Evolutionary conservation across 2,113 vertebrate genomes (phyloP), one percentile per base, ranked within the genome.

Genomic region (Oncorhynchus tshawytscha): DNA sequence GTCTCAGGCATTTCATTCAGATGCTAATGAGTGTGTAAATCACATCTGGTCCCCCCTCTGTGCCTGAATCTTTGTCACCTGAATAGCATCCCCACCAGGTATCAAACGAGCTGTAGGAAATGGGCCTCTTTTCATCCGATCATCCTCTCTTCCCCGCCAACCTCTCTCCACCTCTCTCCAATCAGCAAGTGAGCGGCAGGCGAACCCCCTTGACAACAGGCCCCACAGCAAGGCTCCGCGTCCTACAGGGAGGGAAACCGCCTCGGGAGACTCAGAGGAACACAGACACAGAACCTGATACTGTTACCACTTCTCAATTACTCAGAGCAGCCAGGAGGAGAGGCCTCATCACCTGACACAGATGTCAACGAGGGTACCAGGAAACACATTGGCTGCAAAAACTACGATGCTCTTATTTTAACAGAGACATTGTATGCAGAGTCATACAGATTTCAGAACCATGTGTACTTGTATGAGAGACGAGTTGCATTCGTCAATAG

Each of bases 21-120:
- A 98, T 99, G 97, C 94, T 98, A 99, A 99, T 99, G 95, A 98
- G 95, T 94, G 94, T 93, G 95, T 96, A 96, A 98, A 97, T 94
- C 96, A 96, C 97, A 98, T 97, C 97, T 99, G 97, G 97, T 97
- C 95, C 94, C 95, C 95, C 94, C 94, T 94, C 92, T 92, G 93
- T 84, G 95, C 91, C 93, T 91, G 92, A 91, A 96, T 95, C 95
- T 95, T 95, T 96, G 95, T 96, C 95, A 98, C 96, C 97, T 99
- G 97, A 97, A 97, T 95, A 95, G 96, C 95, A 96, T 94, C 93
- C 96, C 95, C 95, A 96, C 95, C 96, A 99, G 97, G 96, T 98
- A 98, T 96, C 95, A 97, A 96, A 97, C 94, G 93, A 96, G 93
- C 94, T 94, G 94, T 95, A 96, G 97, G 96, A 98, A 97, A 96